Evolutionary conservation across 2,888 invertebrate genomes (phyloP), one percentile per base, ranked within the genome.

Genomic region (Trachelus iudaicus): DNA sequence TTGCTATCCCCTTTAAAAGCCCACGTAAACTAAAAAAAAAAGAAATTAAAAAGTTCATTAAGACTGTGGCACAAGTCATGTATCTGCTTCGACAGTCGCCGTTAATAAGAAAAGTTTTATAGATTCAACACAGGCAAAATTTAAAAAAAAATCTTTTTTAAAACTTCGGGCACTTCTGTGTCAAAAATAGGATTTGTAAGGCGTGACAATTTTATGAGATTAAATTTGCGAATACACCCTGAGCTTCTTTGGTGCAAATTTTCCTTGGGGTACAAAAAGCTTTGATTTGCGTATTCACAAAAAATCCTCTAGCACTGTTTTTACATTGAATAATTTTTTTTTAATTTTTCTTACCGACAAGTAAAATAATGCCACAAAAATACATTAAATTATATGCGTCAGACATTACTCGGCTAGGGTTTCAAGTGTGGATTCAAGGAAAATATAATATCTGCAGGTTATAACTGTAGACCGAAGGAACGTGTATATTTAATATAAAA

Each of bases 1-100:
- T 81, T 84, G 85, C 84, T 86, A 83, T 85, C 85, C 82, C 56
- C 76, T 86, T 56, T 86, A 82, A 80, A 81, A 56, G 40, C 9
- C 40, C 40, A 56, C 23, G 23, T 23, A 2, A 56, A 56, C 40
- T 23, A 23, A 56, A 56, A 56, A 13, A 40, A 15, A 40, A 56
- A 56, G 23, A 56, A 56, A 56, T 56, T 2, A 56, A 56, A 15
- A 23, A 56, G 40, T 56, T 23, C 40, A 9, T 23, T 56, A 56
- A 56, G 23, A 56, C 6, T 23, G 2, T 6, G 6, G 0, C 23
- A 23, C 40, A 56, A 56, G 23, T 6, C 40, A 23, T 15, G 6
- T 56, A 23, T 56, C 40, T 56, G 40, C 23, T 56, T 56, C 40
- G 40, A 56, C 40, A 56, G 40, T 56, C 40, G 40, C 40, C 40